Base-by-base conservation (phyloP, 1,140 invertebrate species). In the Dreissena rostriformis region DNA sequence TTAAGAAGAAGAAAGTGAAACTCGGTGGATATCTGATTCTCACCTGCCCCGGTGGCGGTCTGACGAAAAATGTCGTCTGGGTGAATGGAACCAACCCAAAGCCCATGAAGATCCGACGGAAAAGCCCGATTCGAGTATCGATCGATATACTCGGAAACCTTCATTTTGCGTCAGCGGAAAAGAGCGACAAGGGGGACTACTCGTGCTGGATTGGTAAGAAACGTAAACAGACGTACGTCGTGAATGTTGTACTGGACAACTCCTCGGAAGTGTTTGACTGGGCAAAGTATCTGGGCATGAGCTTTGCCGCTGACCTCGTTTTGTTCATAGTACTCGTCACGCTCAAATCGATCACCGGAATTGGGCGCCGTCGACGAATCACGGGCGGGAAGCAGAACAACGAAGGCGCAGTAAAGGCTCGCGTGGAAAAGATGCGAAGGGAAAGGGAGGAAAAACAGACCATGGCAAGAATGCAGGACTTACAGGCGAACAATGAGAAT, bases 101-200 rank as follows among this genome's bases (percentile, higher is more conserved):
- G 12, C 6, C 53, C 10, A 51, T 61, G 11, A 61, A 65, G 15
- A 63, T 81, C 6, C 24, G 12, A 29, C 63, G 63, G 22, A 12
- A 15, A 11, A 26, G 28, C 24, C 49, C 61, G 1, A 22, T 63
- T 4, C 51, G 68, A 28, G 55, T 71, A 24, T 51, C 53, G 8
- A 71, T 81, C 1, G 79, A 81, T 51, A 81, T 81, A 49, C 73
- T 72, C 29, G 79, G 79, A 51, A 81, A 71, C 39, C 19, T 81
- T 11, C 79, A 81, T 65, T 81, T 81, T 28, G 65, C 66, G 51
- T 29, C n/a, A 28, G 28, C 57, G 7, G 1, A 6, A 8, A 7
- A 24, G 2, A 11, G n/a, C 12, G 79, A 81, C 12, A 66, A 22
- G 49, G 79, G 79, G 1, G 67, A 22, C 10, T 81, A 81, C 28